A percentile compares a stretch with the other conserved stretches of the same genome.
These are phyloP conservation scores for Origma solitaria DNA, from an alignment of 2,113 vertebrate genomes.

Conservation along the genomic window DNA sequence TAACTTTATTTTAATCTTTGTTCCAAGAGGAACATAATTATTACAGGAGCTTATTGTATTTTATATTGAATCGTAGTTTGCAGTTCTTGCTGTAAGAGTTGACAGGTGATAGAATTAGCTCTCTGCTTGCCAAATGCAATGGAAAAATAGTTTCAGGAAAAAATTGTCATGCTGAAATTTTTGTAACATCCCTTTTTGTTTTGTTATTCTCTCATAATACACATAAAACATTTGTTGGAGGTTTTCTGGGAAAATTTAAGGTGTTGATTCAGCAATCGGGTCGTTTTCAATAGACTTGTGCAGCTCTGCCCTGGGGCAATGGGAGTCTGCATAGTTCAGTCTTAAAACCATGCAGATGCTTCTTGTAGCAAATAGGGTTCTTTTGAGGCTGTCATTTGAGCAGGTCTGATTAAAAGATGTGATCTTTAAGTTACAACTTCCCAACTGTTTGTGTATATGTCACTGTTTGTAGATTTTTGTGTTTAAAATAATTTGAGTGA, in stretches of 20 bases:
- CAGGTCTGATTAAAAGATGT: neutral
- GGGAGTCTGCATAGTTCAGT: neutral
- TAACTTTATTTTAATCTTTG: constrained; percentile 40
- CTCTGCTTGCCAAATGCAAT: constrained; percentile 4
- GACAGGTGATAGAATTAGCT: neutral
- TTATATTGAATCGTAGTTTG: constrained; percentile 25
- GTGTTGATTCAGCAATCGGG: neutral
- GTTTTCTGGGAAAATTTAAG: constrained; percentile 4
- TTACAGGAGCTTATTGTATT: constrained; percentile 17
- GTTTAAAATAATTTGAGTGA: constrained; percentile 41
- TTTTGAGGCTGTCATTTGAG: neutral
- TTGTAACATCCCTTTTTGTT: neutral
- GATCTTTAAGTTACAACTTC: constrained; percentile 18
- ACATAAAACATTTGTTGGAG: constrained; percentile 34
- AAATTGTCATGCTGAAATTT: constrained; percentile 19
- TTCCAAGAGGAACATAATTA: neutral
- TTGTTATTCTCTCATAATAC: constrained; percentile 18
- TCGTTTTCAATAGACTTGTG: neutral
- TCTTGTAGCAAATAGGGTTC: neutral
- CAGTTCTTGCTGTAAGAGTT: neutral
- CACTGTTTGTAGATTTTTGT: constrained; percentile 55
- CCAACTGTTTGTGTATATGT: constrained; percentile 17
- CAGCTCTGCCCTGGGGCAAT: neutral
- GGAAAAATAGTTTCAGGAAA: neutral
- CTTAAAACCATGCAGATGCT: neutral